These are phyloP conservation scores for Melanotaenia trifasciata DNA, from an alignment of 2,797 vertebrate species.

Conservation along the genomic window DNA sequence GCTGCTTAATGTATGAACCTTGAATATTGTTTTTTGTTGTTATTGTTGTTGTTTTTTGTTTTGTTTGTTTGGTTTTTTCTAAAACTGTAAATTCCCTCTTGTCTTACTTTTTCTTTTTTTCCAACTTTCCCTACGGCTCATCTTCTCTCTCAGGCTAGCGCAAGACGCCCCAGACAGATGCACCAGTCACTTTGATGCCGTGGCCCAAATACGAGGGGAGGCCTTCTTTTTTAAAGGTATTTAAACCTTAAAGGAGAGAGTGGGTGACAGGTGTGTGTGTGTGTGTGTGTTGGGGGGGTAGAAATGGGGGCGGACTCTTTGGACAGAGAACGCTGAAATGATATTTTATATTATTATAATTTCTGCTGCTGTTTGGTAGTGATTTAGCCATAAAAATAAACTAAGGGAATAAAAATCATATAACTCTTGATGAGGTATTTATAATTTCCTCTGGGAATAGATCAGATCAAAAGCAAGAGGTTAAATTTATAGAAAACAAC, in stretches of 20 bases:
- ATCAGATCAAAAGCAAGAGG: neutral
- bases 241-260: slow-evolving; percentile 20
- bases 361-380: neutral
- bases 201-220: slow-evolving; percentile 97
- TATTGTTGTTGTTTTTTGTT: neutral
- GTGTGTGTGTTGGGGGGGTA: no score
- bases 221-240: slow-evolving; percentile 90
- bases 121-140: neutral
- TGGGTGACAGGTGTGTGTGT: neutral
- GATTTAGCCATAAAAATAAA: neutral
- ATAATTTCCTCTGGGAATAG: neutral
- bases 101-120: neutral
- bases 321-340: no score
- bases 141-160: slow-evolving; percentile 75
- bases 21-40: neutral
- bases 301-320: no score
- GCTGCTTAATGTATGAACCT: slow-evolving; percentile 1
- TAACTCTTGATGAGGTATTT: neutral
- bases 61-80: neutral
- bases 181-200: slow-evolving; percentile 86
- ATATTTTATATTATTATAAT: neutral
- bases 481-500: neutral
- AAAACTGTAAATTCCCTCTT: slow-evolving; percentile 7
- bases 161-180: slow-evolving; percentile 92
- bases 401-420: neutral